phyloP scores from a whole-genome alignment of 2,888 invertebrate species.

The Megaustenia siamemsis region DNA sequence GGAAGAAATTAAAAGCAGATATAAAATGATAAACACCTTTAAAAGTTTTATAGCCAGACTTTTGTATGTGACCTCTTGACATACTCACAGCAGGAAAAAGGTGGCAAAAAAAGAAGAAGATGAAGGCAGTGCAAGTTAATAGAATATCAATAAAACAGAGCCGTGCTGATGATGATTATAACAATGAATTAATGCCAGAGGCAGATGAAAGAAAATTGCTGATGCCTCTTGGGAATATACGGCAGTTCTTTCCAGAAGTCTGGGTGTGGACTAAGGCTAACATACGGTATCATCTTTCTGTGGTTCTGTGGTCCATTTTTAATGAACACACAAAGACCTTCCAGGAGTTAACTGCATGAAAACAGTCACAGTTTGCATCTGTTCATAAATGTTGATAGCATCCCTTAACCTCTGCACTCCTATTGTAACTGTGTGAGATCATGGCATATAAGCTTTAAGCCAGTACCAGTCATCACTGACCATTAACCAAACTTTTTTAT shows the following conservation, averaged over 20 bases:
- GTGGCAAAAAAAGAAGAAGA: no score
- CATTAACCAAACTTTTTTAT: no score
- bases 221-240: slow-evolving; percentile 77
- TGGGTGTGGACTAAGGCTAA: slow-evolving; percentile 85
- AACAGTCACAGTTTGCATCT: not conserved
- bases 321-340: not conserved
- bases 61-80: no score
- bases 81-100: no score
- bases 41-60: no score
- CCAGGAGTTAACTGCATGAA: not conserved
- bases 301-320: not conserved
- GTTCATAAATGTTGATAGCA: not conserved
- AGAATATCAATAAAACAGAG: no score
- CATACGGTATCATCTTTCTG: slow-evolving; percentile 79
- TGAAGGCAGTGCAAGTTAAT: no score
- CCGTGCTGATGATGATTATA: no score
- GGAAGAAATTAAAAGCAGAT: no score
- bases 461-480: no score
- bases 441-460: not conserved
- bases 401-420: not conserved
- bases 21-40: no score
- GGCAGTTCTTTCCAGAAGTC: slow-evolving; percentile 87
- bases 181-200: no score
- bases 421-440: not conserved
- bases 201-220: not conserved